Evolutionary conservation across 2,797 vertebrate genomes (phyloP).

Genomic region (Clarias laeviceps): DNA sequence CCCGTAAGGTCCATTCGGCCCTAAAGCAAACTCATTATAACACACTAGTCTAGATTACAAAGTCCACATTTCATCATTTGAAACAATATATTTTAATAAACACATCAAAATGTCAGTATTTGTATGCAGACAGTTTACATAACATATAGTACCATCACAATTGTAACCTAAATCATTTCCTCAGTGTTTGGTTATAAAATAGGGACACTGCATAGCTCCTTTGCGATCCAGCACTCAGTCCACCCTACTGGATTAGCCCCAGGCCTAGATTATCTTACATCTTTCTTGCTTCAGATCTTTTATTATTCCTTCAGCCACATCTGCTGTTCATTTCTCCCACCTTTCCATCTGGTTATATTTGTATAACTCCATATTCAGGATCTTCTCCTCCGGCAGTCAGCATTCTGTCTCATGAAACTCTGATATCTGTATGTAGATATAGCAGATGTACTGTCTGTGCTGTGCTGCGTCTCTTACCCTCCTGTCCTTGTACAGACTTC

Average conservation of each 20-base stretch:
- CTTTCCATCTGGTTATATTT: constrained; percentile 97
- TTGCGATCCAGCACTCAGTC: constrained; percentile 44
- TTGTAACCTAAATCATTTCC: constrained; percentile 56
- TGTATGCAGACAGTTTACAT: background rate
- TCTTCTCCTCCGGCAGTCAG: constrained; percentile 88
- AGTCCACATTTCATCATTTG: background rate
- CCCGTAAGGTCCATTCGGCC: constrained; percentile 50
- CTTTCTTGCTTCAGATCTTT: constrained; percentile 57
- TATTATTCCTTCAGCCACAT: constrained; percentile 74
- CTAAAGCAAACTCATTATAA: background rate
- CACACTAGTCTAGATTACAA: background rate
- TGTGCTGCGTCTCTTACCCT: constrained; percentile 15
- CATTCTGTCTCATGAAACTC: constrained; percentile 78
- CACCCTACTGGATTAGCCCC: constrained; percentile 64
- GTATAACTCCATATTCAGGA: constrained; percentile 97
- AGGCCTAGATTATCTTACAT: constrained; percentile 65
- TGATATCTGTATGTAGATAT: constrained; percentile 69
- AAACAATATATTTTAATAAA: background rate
- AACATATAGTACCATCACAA: background rate
- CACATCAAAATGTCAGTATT: background rate
- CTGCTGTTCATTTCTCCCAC: constrained; percentile 86
- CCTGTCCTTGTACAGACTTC: constrained; percentile 59
- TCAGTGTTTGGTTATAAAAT: constrained; percentile 53
- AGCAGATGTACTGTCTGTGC: constrained; percentile 19
- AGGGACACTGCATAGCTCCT: constrained; percentile 40